Percentiles rank a stretch among this genome's conserved stretches.
Conservation (phyloP, 2,797 vertebrate species). For the Peromyscus melanophrys region DNA sequence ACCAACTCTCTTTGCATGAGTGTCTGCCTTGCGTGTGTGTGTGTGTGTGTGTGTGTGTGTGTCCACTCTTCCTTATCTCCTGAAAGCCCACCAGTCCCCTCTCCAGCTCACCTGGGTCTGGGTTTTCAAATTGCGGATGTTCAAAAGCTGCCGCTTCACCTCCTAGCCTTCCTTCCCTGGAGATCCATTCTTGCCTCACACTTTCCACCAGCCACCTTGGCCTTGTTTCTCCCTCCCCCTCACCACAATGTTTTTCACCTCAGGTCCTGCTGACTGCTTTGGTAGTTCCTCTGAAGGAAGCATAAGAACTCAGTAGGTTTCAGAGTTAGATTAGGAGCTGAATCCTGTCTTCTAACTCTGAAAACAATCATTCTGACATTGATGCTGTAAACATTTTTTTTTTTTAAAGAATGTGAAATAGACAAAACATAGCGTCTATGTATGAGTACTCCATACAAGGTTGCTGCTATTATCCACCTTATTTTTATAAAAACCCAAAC, state of each 20-base stretch:
- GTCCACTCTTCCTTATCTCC: conserved; percentile 52
- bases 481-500: conserved; percentile 4
- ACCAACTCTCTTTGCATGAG: conserved; percentile 78
- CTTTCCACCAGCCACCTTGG: neutral
- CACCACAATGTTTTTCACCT: neutral
- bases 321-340: neutral
- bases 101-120: neutral
- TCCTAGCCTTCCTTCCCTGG: neutral
- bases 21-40: conserved; percentile 16
- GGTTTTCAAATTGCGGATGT: neutral
- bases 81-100: neutral
- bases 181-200: neutral
- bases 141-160: neutral
- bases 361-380: neutral
- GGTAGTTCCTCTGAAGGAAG: neutral
- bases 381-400: neutral
- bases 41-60: neutral
- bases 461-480: neutral
- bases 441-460: neutral
- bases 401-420: neutral
- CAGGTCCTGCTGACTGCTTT: neutral
- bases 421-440: neutral
- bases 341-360: conserved; percentile 22
- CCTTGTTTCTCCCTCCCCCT: neutral
- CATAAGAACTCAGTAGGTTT: neutral